Conservation (phyloP, 2,888 invertebrate species). For the Drosophila barbarae region DNA sequence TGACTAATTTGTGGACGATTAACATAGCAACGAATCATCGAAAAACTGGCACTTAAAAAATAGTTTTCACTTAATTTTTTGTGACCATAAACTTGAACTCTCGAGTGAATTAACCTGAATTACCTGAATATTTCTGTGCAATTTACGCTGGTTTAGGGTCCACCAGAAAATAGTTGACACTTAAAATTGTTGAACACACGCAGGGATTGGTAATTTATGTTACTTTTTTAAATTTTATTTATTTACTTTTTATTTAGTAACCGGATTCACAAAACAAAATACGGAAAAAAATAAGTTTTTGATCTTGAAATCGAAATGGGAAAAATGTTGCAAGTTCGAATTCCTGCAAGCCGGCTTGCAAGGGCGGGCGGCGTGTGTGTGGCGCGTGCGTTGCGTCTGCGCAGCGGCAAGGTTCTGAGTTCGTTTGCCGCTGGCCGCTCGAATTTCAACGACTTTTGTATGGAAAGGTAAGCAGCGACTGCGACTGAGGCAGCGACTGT, state of each 20-base stretch:
- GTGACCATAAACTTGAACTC: constrained; percentile 24
- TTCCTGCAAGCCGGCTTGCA: constrained; percentile 36
- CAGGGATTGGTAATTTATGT: neutral
- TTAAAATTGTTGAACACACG: constrained; percentile 16
- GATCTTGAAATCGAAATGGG: neutral
- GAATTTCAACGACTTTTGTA: constrained; percentile 65
- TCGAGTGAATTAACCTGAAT: constrained; percentile 13
- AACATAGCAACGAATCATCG: neutral
- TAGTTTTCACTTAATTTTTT: constrained; percentile 20
- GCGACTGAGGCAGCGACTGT: constrained; percentile 21
- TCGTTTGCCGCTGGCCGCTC: constrained; percentile 62
- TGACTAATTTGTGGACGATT: neutral
- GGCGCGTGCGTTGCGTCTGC: constrained; percentile 75
- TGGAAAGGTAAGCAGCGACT: constrained; percentile 31
- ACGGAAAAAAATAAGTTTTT: constrained; percentile 13
- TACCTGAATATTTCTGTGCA: constrained; percentile 29
- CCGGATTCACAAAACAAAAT: constrained; percentile 17
- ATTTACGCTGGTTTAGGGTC: constrained; percentile 5
- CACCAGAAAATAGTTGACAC: constrained; percentile 20
- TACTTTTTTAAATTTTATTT: no score
- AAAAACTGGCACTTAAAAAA: constrained; percentile 15
- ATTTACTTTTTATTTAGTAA: neutral
- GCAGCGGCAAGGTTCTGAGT: constrained; percentile 76
- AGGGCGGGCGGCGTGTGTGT: constrained; percentile 34
- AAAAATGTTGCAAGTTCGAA: constrained; percentile 17